phyloP scores from a whole-genome alignment of 2,797 vertebrate genomes.

The Hirundo rustica region DNA sequence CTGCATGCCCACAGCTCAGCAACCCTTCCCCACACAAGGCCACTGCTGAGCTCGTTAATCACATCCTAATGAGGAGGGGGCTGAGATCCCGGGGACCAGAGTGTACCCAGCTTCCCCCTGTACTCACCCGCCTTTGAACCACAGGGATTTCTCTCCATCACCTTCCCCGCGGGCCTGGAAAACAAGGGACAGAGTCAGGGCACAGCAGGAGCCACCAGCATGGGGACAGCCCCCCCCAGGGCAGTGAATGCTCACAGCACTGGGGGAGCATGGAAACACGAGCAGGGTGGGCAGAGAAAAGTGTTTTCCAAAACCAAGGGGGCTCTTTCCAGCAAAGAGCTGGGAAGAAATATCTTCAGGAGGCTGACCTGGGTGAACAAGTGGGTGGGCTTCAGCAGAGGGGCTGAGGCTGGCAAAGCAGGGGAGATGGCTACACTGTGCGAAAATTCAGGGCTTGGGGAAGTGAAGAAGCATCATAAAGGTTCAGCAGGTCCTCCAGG shows the following conservation, averaged over 20 bases:
- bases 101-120: not conserved
- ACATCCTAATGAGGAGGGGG: not conserved
- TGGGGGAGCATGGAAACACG: not conserved
- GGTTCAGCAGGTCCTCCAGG: not conserved
- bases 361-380: not conserved
- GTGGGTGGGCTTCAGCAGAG: not conserved
- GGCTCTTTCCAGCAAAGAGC: not conserved
- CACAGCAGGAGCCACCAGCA: not conserved
- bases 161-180: constrained; percentile 90
- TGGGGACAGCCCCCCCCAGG: not conserved
- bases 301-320: not conserved
- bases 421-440: not conserved
- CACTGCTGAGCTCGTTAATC: not conserved
- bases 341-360: not conserved
- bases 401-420: not conserved
- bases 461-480: not conserved
- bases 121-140: constrained; percentile 94
- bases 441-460: not conserved
- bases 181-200: not conserved
- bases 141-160: constrained; percentile 87
- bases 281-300: not conserved
- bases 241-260: not conserved
- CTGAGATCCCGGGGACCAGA: not conserved
- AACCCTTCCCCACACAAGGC: not conserved
- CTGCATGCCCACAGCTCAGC: not conserved